A percentile compares a stretch with the other conserved stretches of the same genome.
These are phyloP conservation scores for Morelia viridis DNA, from an alignment of 2,797 vertebrate genomes.

Conservation along the genomic window DNA sequence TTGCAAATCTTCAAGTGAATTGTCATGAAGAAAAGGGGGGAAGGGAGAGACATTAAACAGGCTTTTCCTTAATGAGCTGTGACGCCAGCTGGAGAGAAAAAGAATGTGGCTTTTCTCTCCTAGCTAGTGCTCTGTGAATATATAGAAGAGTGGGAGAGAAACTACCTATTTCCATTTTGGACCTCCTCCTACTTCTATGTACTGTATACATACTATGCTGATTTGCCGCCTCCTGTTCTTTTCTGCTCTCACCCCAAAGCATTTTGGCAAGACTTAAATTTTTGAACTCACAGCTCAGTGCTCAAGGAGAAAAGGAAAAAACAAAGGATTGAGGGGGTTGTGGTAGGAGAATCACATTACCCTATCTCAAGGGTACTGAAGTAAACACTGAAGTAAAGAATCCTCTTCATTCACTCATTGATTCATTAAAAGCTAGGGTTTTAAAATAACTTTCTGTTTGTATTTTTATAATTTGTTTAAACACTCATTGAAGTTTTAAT, in stretches of 20 bases:
- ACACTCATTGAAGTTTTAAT: not conserved
- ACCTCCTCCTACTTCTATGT: not conserved
- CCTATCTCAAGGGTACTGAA: conserved; percentile 33
- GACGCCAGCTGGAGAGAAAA: conserved; percentile 71
- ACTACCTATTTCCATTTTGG: conserved; percentile 35
- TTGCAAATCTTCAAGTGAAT: conserved; percentile 61
- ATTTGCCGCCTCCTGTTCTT: conserved; percentile 68
- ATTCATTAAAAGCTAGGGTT: conserved; percentile 6
- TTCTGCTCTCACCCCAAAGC: conserved; percentile 69
- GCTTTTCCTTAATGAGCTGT: conserved; percentile 75
- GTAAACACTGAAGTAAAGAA: not conserved
- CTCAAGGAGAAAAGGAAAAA: conserved; percentile 73
- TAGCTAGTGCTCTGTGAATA: conserved; percentile 66
- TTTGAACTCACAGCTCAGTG: conserved; percentile 75
- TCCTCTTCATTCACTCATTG: not conserved
- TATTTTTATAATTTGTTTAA: not conserved
- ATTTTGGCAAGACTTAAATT: conserved; percentile 76
- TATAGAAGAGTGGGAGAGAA: conserved; percentile 44
- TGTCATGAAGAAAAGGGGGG: conserved; percentile 53
- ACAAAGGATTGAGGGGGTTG: conserved; percentile 64
- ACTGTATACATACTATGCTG: conserved; percentile 44
- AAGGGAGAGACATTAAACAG: conserved; percentile 65
- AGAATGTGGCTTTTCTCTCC: conserved; percentile 71
- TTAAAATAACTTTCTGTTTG: conserved; percentile 10
- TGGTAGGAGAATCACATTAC: conserved; percentile 34